Evolutionary conservation across 2,888 invertebrate genomes (phyloP).

Genomic region (Andrena dorsata): DNA sequence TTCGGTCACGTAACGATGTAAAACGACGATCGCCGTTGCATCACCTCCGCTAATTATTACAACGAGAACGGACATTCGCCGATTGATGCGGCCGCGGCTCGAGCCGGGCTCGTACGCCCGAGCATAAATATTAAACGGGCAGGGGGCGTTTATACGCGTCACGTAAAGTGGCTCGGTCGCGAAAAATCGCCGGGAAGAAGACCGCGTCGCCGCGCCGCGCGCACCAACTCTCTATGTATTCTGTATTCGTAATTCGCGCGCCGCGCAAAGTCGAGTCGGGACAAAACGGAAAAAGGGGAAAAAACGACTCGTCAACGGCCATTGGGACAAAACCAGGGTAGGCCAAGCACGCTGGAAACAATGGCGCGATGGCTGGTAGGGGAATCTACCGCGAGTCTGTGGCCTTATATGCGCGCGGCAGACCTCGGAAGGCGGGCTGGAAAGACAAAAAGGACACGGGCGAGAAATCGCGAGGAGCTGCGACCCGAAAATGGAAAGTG

Average conservation of each 20-base stretch:
- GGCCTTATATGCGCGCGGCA: conserved; percentile 29
- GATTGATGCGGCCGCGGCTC: conserved; percentile 4
- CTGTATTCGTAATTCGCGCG: conserved; percentile 2
- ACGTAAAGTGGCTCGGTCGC: conserved; percentile 13
- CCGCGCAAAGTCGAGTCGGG: background rate
- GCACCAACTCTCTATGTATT: background rate
- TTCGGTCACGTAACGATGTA: conserved; percentile 61
- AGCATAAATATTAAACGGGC: conserved; percentile 49
- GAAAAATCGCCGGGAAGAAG: conserved; percentile 2
- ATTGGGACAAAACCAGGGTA: background rate
- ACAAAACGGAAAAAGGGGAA: background rate
- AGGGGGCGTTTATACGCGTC: conserved; percentile 33
- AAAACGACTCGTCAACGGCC: background rate
- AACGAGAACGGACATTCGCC: conserved; percentile 33
- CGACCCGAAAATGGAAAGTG: conserved; percentile 56
- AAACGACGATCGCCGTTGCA: conserved; percentile 48
- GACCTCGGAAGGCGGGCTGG: conserved; percentile 19
- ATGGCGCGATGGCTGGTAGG: conserved; percentile 12
- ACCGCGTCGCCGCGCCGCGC: background rate
- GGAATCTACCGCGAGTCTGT: conserved; percentile 8
- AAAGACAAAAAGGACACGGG: conserved; percentile 14
- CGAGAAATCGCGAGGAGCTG: conserved; percentile 7
- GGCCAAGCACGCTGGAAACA: conserved; percentile 19
- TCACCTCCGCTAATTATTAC: conserved; percentile 53
- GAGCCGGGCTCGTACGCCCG: conserved; percentile 8